Evolutionary conservation across 2,113 vertebrate genomes (phyloP).

Genomic region (Columbina picui): DNA sequence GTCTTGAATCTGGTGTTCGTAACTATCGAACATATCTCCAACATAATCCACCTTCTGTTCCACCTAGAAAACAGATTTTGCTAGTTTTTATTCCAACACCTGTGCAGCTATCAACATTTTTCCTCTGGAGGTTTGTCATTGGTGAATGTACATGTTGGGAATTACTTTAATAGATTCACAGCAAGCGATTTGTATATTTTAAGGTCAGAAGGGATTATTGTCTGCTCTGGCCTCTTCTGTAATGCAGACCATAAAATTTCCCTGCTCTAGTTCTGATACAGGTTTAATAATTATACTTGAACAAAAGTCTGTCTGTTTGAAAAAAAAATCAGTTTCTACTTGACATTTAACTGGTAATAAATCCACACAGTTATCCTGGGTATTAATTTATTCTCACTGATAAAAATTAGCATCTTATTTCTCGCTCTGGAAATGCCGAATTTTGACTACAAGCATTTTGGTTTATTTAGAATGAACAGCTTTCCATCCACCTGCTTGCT

Average conservation of each 20-base stretch:
- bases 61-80: constrained; percentile 61
- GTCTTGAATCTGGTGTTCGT: constrained; percentile 54
- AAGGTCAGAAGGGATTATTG: not conserved
- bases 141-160: not conserved
- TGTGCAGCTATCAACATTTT: constrained; percentile 46
- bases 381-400: not conserved
- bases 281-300: not conserved
- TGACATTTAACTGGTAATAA: not conserved
- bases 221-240: not conserved
- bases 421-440: not conserved
- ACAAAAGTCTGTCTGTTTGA: not conserved
- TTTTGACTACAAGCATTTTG: not conserved
- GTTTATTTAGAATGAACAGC: not conserved
- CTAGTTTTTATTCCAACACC: constrained; percentile 48
- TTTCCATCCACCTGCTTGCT: not conserved
- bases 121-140: constrained; percentile 16
- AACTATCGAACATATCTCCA: constrained; percentile 56
- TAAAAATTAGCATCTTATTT: not conserved
- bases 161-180: not conserved
- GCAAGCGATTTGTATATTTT: not conserved
- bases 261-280: not conserved
- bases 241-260: not conserved
- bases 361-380: not conserved
- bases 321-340: not conserved
- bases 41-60: constrained; percentile 68